Percentiles rank a stretch among this genome's conserved stretches.
These are phyloP conservation scores for Leptopterna dolabrata DNA, from an alignment of 2,888 invertebrate genomes.

Conservation along the genomic window DNA sequence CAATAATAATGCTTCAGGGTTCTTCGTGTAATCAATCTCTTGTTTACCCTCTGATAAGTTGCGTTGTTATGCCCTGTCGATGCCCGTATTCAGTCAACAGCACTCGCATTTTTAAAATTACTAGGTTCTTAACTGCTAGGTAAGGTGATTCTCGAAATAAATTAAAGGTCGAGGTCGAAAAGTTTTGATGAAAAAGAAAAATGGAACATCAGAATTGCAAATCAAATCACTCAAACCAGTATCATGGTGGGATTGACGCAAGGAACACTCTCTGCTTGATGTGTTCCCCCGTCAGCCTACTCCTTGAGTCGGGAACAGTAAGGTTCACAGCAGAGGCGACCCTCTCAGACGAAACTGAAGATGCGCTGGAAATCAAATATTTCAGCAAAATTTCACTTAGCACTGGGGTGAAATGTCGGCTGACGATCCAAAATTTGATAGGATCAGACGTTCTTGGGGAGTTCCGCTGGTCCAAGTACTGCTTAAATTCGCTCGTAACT, in stretches of 20 bases:
- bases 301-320: background rate
- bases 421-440: background rate
- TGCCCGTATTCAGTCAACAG: background rate
- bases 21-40: too few relatives aligned
- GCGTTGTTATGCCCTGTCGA: too few relatives aligned
- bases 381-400: background rate
- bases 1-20: too few relatives aligned
- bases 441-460: background rate
- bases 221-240: conserved; percentile 22
- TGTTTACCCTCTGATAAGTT: too few relatives aligned
- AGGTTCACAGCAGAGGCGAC: conserved; percentile 18
- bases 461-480: background rate
- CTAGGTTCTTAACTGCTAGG: too few relatives aligned
- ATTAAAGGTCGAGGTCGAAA: too few relatives aligned
- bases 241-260: background rate
- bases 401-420: too few relatives aligned
- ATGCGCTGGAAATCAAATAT: conserved; percentile 1
- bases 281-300: conserved; percentile 15
- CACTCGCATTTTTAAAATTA: too few relatives aligned
- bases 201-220: too few relatives aligned
- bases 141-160: too few relatives aligned
- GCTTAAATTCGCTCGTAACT: too few relatives aligned
- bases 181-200: too few relatives aligned
- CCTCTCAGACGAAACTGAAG: conserved; percentile 25
- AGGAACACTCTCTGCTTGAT: conserved; percentile 1